These are phyloP conservation scores for Notodromas monacha DNA, from an alignment of 2,888 invertebrate genomes.

Conservation along the genomic window DNA sequence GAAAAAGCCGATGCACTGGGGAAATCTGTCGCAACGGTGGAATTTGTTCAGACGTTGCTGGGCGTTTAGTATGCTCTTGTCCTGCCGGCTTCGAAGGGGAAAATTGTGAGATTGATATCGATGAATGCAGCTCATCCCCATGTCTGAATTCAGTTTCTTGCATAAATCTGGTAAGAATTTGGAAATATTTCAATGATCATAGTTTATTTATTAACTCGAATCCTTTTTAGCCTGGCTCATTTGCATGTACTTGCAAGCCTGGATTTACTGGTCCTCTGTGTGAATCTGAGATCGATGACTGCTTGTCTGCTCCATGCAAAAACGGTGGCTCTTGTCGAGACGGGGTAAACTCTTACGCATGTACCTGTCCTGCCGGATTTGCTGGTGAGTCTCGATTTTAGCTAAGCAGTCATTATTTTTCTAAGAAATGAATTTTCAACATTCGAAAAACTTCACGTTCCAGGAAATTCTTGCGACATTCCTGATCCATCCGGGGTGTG, in stretches of 20 bases:
- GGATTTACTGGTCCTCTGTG: constrained; percentile 11
- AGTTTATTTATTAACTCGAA: too few relatives aligned
- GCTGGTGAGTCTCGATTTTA: constrained; percentile 21
- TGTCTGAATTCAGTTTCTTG: constrained; percentile 53
- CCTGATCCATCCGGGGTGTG: constrained; percentile 7
- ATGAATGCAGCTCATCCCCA: constrained; percentile 48
- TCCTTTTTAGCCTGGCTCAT: too few relatives aligned
- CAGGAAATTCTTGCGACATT: too few relatives aligned
- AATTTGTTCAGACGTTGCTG: too few relatives aligned
- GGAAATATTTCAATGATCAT: too few relatives aligned
- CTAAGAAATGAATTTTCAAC: too few relatives aligned
- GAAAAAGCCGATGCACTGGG: too few relatives aligned
- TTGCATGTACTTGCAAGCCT: constrained; percentile 13
- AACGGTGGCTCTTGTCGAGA: constrained; percentile 12
- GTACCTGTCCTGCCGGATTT: constrained; percentile 46
- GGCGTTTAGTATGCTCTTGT: constrained; percentile 15
- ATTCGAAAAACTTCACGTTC: too few relatives aligned
- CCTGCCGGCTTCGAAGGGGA: constrained; percentile 12
- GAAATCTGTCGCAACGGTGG: too few relatives aligned
- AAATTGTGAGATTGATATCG: constrained; percentile 32
- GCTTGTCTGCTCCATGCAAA: constrained; percentile 13
- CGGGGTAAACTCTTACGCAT: constrained; percentile 41
- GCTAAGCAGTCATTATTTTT: too few relatives aligned
- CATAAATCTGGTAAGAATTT: constrained; percentile 28
- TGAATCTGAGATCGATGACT: constrained; percentile 13